Conservation (phyloP, 2,888 invertebrate species). For the Morinoia aosen region DNA sequence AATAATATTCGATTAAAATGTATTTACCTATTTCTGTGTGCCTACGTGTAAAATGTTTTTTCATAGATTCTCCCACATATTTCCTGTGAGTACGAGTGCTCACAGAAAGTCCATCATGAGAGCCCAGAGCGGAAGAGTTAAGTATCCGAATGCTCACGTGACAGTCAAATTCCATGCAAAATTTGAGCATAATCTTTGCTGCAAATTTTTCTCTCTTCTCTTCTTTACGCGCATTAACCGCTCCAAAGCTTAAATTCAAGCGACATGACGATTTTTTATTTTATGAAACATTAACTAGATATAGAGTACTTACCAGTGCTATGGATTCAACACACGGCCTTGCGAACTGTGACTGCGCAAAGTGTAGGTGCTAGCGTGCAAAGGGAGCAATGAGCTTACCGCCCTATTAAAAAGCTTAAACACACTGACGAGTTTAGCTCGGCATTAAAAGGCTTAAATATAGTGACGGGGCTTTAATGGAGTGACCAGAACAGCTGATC, state of each 20-base stretch:
- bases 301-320: not conserved
- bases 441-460: constrained; percentile 31
- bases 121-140: not conserved
- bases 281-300: not conserved
- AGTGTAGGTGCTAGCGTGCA: not conserved
- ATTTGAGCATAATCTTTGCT: not conserved
- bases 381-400: constrained; percentile 24
- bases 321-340: not conserved
- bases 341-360: not conserved
- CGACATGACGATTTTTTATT: not conserved
- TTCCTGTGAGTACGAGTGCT: too few relatives aligned
- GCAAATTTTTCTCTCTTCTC: too few relatives aligned
- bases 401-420: constrained; percentile 8
- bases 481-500: constrained; percentile 35
- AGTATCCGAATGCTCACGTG: not conserved
- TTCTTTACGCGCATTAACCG: too few relatives aligned
- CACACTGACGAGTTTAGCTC: not conserved
- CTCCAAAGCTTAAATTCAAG: too few relatives aligned
- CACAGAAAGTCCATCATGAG: too few relatives aligned
- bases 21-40: too few relatives aligned
- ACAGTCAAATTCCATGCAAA: not conserved
- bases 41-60: too few relatives aligned
- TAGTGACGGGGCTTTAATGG: constrained; percentile 27
- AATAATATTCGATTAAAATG: too few relatives aligned
- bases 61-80: too few relatives aligned